Percentiles rank a stretch among this genome's conserved stretches.
Conservation (phyloP, 2,113 vertebrate genomes). For the Erpornis zantholeuca region DNA sequence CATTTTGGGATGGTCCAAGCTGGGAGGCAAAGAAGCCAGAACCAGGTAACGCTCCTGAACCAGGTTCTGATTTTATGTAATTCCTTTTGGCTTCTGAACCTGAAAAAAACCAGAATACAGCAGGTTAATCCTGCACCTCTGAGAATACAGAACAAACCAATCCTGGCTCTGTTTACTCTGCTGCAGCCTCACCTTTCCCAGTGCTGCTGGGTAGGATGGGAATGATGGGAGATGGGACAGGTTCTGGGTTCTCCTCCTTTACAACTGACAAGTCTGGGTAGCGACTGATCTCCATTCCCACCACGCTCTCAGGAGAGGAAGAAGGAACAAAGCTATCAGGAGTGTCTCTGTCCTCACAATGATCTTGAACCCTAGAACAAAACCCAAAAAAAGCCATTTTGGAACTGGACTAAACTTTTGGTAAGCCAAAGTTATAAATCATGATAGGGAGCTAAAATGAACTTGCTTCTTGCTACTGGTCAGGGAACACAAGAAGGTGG, state of each 20-base stretch:
- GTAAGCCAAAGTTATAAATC: background rate
- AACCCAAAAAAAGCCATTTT: background rate
- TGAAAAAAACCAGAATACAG: slow-evolving; percentile 24
- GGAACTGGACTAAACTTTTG: background rate
- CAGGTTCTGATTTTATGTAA: slow-evolving; percentile 87
- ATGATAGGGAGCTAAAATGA: background rate
- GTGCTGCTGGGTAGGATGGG: slow-evolving; percentile 86
- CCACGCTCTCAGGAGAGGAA: slow-evolving; percentile 93
- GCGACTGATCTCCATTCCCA: slow-evolving; percentile 86
- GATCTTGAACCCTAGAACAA: slow-evolving; percentile 81
- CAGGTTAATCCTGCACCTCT: background rate
- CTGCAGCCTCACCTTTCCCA: slow-evolving; percentile 81
- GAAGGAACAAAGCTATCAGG: slow-evolving; percentile 91
- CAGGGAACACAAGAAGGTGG: background rate
- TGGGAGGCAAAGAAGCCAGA: slow-evolving; percentile 79
- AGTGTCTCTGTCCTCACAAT: slow-evolving; percentile 80
- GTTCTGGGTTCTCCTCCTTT: slow-evolving; percentile 90
- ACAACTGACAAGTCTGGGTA: slow-evolving; percentile 90
- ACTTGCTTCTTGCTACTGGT: background rate
- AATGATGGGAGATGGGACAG: slow-evolving; percentile 88
- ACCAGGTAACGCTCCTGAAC: slow-evolving; percentile 39
- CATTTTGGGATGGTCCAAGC: slow-evolving; percentile 80
- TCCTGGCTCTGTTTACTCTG: background rate
- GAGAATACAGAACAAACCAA: background rate
- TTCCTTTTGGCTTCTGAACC: slow-evolving; percentile 83